Evolutionary conservation across 2,797 vertebrate species (phyloP).

Genomic region (Menidia menidia): DNA sequence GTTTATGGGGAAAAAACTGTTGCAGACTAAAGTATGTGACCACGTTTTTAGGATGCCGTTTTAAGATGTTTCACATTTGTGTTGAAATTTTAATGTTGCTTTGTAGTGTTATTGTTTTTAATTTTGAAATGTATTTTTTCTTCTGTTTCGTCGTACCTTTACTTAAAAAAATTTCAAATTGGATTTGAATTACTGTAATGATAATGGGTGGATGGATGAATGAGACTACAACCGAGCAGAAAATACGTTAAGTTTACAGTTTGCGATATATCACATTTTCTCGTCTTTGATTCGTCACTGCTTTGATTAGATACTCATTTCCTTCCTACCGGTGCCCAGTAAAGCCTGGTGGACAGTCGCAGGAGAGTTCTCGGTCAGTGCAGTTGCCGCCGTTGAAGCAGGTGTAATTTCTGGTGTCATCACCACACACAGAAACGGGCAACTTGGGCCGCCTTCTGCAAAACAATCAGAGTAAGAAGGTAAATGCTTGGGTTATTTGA

Average conservation of each 20-base stretch:
- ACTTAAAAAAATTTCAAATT: too few relatives aligned
- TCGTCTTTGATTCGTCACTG: background rate
- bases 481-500: background rate
- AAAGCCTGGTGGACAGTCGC: constrained; percentile 86
- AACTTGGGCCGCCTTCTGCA: constrained; percentile 78
- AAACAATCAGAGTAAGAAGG: constrained; percentile 3
- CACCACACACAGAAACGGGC: constrained; percentile 88
- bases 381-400: constrained; percentile 94
- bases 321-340: constrained; percentile 86
- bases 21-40: background rate
- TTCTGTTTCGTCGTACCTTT: too few relatives aligned
- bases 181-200: too few relatives aligned
- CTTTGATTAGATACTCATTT: background rate
- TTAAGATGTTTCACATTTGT: too few relatives aligned
- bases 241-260: background rate
- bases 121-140: too few relatives aligned
- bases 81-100: too few relatives aligned
- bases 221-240: background rate
- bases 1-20: background rate
- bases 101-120: too few relatives aligned
- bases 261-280: background rate
- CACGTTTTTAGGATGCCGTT: background rate
- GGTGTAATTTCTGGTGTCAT: constrained; percentile 86
- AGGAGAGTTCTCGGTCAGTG: constrained; percentile 77
- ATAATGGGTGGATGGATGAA: background rate